Conservation (phyloP, 2,797 vertebrate genomes). For the Diceros bicornis region DNA sequence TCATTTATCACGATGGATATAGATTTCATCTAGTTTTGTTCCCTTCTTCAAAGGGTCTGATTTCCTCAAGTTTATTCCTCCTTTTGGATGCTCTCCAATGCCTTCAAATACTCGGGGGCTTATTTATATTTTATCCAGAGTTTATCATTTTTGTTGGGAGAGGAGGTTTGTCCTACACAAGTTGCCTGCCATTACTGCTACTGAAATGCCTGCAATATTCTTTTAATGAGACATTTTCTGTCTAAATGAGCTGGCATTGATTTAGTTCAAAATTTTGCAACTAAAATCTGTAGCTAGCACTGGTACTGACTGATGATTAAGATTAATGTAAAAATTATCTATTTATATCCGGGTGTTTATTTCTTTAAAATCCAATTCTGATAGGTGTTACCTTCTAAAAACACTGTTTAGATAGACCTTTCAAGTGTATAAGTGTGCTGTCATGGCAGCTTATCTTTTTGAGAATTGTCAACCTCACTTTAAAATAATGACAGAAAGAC, state of each 20-base stretch:
- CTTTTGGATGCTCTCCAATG: neutral
- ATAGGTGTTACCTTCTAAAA: no score
- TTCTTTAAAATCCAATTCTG: no score
- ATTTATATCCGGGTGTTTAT: no score
- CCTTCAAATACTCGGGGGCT: neutral
- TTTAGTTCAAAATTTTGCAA: no score
- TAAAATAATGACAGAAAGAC: neutral
- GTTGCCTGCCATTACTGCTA: neutral
- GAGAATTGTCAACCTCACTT: neutral
- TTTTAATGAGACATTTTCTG: no score
- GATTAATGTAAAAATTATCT: no score
- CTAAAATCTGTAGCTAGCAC: no score
- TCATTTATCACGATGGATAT: no score
- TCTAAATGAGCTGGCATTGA: no score
- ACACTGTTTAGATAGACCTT: no score
- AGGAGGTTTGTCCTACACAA: neutral
- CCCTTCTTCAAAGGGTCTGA: neutral
- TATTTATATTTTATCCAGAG: neutral
- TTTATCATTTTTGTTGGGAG: neutral
- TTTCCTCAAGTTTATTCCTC: neutral
- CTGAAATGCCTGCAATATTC: neutral
- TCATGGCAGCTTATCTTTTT: neutral
- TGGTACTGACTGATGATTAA: no score
- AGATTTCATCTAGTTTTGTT: neutral
- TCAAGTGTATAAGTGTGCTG: neutral